Conservation (phyloP, 2,888 invertebrate species). For the Lasiommata megera region DNA sequence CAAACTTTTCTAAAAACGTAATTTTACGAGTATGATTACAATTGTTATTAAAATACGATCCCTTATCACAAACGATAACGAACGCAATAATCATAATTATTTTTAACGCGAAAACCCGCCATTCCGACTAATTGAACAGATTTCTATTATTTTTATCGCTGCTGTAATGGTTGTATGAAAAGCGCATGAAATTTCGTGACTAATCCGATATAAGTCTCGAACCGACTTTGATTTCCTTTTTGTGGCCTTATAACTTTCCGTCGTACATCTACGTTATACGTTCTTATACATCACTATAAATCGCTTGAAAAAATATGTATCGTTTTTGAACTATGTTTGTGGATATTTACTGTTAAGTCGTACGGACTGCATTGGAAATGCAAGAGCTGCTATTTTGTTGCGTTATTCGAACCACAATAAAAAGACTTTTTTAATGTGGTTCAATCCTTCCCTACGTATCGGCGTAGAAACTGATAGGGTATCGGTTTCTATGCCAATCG, state of each 20-base stretch:
- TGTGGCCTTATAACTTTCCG: conserved; percentile 31
- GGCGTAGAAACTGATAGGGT: too few species aligned
- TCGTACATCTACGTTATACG: conserved; percentile 15
- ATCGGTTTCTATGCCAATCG: too few species aligned
- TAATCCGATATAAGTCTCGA: conserved; percentile 37
- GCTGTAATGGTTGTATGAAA: conserved; percentile 22
- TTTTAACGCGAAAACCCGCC: conserved; percentile 21
- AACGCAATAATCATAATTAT: conserved; percentile 21
- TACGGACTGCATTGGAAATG: too few species aligned
- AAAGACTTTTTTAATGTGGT: too few species aligned
- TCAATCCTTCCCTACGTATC: too few species aligned
- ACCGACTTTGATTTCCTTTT: conserved; percentile 33
- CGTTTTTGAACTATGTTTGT: neutral
- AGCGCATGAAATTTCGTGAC: conserved; percentile 42
- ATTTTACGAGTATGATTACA: neutral
- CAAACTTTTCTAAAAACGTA: neutral
- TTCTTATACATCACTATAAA: neutral
- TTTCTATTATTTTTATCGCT: conserved; percentile 30
- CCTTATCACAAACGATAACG: conserved; percentile 20
- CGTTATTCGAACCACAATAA: too few species aligned
- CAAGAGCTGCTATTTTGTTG: too few species aligned
- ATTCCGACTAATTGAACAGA: conserved; percentile 28
- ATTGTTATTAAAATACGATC: neutral
- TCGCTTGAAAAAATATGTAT: neutral
- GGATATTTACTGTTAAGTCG: too few species aligned